Conservation (phyloP, 2,797 vertebrate species). For the Pantherophis alleghaniensis region DNA sequence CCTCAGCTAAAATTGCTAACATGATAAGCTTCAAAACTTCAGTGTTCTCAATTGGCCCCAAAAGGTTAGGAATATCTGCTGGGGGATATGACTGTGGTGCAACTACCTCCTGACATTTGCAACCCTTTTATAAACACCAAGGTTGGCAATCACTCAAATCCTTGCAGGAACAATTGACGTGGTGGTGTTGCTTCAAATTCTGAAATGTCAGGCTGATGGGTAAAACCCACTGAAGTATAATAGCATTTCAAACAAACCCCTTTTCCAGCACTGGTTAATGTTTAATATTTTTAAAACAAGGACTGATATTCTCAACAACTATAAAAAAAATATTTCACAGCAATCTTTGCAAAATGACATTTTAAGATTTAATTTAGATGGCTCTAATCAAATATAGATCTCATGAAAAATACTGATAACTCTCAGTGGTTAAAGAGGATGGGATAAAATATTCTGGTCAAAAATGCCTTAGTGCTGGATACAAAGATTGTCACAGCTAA, state of each 20-base stretch:
- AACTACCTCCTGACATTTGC: background rate
- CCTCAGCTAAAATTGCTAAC: fast-evolving
- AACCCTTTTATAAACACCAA: background rate
- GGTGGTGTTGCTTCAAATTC: background rate
- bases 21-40: background rate
- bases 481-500: background rate
- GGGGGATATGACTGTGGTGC: no score
- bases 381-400: background rate
- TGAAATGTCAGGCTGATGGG: background rate
- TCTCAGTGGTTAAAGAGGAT: background rate
- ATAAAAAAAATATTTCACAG: background rate
- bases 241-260: background rate
- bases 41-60: background rate
- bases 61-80: background rate
- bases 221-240: background rate
- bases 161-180: background rate
- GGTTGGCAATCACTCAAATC: background rate
- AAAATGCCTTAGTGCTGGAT: background rate
- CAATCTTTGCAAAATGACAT: background rate
- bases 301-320: background rate
- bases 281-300: background rate
- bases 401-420: background rate
- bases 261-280: background rate
- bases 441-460: background rate
- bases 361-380: background rate